phyloP scores from a whole-genome alignment of 2,888 invertebrate genomes.

The Tetragonisca angustula region DNA sequence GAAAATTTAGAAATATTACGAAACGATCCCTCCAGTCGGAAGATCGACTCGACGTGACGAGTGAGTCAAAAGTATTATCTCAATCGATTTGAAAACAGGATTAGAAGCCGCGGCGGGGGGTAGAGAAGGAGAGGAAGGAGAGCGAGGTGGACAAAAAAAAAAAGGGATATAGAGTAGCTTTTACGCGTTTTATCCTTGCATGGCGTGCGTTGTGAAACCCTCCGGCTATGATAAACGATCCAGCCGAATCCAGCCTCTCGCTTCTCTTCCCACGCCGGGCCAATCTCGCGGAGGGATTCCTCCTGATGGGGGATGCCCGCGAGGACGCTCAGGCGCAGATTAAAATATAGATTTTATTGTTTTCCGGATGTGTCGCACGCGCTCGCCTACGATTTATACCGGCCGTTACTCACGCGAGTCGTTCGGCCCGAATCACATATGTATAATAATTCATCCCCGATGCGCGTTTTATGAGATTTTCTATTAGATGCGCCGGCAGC shows the following conservation, averaged over 20 bases:
- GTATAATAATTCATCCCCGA: conserved; percentile 76
- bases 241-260: conserved; percentile 47
- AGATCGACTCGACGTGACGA: neutral
- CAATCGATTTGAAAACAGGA: neutral
- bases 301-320: conserved; percentile 55
- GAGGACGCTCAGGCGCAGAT: conserved; percentile 73
- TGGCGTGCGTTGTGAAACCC: conserved; percentile 48
- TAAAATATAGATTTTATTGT: conserved; percentile 83
- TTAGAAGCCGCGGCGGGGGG: accelerated
- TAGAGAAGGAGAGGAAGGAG: neutral
- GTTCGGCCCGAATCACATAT: conserved; percentile 70
- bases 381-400: conserved; percentile 76
- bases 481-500: conserved; percentile 69
- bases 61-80: neutral
- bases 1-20: too few relatives aligned
- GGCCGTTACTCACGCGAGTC: conserved; percentile 76
- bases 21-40: too few relatives aligned
- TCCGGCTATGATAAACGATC: conserved; percentile 77
- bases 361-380: conserved; percentile 73
- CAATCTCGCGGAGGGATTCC: conserved; percentile 62
- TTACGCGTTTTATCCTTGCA: conserved; percentile 70
- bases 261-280: conserved; percentile 55
- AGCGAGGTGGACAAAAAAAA: neutral
- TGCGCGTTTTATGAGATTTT: conserved; percentile 76
- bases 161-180: conserved; percentile 52